Evolutionary conservation across 2,113 vertebrate genomes (phyloP).

Genomic region (Hypanus sabinus): DNA sequence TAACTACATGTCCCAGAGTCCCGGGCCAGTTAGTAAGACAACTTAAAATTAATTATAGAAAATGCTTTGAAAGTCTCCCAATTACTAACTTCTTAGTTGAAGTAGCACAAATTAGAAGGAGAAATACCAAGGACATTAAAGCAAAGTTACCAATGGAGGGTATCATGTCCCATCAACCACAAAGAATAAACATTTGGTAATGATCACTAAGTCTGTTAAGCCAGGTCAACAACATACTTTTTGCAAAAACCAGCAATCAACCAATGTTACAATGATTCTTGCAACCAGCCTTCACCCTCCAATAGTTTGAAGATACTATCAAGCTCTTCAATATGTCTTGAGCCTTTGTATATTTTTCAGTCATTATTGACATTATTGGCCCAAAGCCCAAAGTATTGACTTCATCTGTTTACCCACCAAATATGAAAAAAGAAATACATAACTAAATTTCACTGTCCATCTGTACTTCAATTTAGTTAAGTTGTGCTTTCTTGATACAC

Average conservation of each 20-base stretch:
- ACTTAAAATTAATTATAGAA: not conserved
- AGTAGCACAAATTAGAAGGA: not conserved
- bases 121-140: slow-evolving; percentile 10
- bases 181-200: not conserved
- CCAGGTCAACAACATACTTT: not conserved
- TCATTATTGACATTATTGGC: not conserved
- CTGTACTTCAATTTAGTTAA: not conserved
- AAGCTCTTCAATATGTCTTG: not conserved
- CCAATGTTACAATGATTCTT: not conserved
- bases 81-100: slow-evolving; percentile 1
- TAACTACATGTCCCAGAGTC: not conserved
- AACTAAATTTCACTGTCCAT: not conserved
- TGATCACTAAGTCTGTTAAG: too few species aligned
- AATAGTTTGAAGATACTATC: not conserved
- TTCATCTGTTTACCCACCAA: not conserved
- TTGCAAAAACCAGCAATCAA: not conserved
- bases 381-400: not conserved
- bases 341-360: not conserved
- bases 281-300: too few species aligned
- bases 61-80: not conserved
- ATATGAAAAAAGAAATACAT: not conserved
- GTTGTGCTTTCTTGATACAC: not conserved
- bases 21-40: not conserved
- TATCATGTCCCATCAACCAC: not conserved
- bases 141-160: not conserved